Percentiles rank a stretch among this genome's conserved stretches.
phyloP scores from a whole-genome alignment of 2,113 vertebrate genomes.

The Sterrhoptilus dennistouni region DNA sequence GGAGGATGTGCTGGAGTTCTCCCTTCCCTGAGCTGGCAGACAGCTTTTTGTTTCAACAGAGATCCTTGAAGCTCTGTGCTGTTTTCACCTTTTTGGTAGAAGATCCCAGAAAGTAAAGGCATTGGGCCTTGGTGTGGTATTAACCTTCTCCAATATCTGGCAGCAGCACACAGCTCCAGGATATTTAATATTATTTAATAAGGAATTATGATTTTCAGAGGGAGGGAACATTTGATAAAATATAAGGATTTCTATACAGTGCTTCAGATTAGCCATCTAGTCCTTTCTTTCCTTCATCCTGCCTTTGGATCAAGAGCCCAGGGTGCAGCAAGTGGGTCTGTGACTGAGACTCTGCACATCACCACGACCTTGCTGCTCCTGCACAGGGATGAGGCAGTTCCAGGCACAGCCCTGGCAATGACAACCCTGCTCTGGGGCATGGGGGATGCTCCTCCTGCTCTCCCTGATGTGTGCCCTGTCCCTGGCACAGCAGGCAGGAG shows the following conservation, averaged over 20 bases:
- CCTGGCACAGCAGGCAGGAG: background rate
- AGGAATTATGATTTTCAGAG: background rate
- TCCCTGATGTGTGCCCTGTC: background rate
- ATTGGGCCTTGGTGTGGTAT: background rate
- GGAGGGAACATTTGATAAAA: background rate
- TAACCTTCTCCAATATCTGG: background rate
- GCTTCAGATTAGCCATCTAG: background rate
- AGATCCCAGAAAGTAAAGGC: background rate
- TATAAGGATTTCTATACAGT: background rate
- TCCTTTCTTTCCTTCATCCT: background rate
- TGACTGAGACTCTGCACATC: background rate
- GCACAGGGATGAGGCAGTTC: background rate
- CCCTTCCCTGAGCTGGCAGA: background rate
- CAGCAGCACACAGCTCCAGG: background rate
- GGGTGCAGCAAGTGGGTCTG: background rate
- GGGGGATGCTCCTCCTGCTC: background rate
- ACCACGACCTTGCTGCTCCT: background rate
- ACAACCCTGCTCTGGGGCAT: fast-evolving
- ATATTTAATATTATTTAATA: background rate
- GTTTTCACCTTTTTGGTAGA: background rate
- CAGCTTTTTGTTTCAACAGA: background rate
- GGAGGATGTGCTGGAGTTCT: background rate
- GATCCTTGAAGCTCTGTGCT: background rate
- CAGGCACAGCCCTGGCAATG: background rate
- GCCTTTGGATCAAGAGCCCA: background rate